Evolutionary conservation across 2,888 invertebrate genomes (phyloP).

Genomic region (Melanostoma mellinum): DNA sequence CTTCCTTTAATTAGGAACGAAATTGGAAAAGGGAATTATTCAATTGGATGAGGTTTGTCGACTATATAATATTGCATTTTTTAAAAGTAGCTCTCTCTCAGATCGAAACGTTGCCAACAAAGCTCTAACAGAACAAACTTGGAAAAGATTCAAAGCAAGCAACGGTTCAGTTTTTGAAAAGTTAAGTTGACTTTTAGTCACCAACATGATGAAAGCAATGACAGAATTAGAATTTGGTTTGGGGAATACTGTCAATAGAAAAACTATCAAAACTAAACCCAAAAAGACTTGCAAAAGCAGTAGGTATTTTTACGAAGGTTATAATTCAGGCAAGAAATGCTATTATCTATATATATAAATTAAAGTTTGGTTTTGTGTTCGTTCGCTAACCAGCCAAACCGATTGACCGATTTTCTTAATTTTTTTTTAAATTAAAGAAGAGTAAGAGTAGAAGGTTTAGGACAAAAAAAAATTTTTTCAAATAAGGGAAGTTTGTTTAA

Average conservation of each 20-base stretch:
- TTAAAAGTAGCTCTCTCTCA: slow-evolving; percentile 7
- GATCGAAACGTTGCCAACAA: slow-evolving; percentile 31
- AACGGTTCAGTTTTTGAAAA: slow-evolving; percentile 51
- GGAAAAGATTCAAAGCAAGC: slow-evolving; percentile 51
- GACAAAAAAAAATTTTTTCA: no score
- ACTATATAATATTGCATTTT: slow-evolving; percentile 60
- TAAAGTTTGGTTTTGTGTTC: no score
- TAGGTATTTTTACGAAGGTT: no score
- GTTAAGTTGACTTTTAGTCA: slow-evolving; percentile 47
- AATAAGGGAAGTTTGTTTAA: no score
- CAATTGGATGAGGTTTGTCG: slow-evolving; percentile 74
- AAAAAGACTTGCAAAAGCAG: slow-evolving; percentile 38
- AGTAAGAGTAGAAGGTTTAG: no score
- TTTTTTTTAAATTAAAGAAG: no score
- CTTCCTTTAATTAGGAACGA: slow-evolving; percentile 74
- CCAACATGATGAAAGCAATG: slow-evolving; percentile 66
- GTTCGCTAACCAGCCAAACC: no score
- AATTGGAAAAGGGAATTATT: slow-evolving; percentile 74
- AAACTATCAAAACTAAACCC: slow-evolving; percentile 12
- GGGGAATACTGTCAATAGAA: slow-evolving; percentile 26
- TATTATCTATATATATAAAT: no score
- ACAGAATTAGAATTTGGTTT: slow-evolving; percentile 50
- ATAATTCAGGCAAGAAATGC: no score
- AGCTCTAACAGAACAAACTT: slow-evolving; percentile 35
- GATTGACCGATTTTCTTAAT: no score